Conservation (phyloP, 2,888 invertebrate genomes). For the Zygothrica quintamaculata region DNA sequence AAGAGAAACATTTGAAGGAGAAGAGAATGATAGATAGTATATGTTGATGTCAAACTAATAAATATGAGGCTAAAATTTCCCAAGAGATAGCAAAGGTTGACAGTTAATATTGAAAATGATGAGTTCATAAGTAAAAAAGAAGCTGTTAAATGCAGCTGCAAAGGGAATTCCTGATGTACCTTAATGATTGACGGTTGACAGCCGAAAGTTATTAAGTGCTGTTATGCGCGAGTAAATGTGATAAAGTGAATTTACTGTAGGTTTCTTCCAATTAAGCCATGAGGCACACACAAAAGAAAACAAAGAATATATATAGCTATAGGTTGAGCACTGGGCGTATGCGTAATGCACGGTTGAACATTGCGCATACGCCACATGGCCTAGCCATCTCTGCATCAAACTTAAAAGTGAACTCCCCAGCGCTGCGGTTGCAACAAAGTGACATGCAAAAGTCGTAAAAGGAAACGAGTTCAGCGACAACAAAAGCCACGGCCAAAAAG, state of each 20-base stretch:
- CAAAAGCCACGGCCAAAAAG: constrained; percentile 52
- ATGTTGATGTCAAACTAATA: no score
- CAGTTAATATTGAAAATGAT: no score
- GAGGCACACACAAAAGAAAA: constrained; percentile 1
- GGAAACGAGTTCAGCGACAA: constrained; percentile 43
- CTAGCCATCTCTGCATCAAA: no score
- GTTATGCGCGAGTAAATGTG: constrained; percentile 7
- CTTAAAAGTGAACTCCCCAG: neutral
- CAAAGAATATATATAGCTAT: no score
- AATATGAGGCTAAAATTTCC: no score
- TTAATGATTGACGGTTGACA: constrained; percentile 38
- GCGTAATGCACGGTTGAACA: constrained; percentile 58
- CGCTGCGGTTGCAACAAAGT: constrained; percentile 56
- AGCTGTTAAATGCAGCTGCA: constrained; percentile 9
- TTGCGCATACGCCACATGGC: constrained; percentile 52
- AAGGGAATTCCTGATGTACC: constrained; percentile 29
- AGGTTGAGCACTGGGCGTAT: constrained; percentile 47
- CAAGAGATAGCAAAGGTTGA: no score
- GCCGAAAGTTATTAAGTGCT: constrained; percentile 36
- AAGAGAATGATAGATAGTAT: constrained; percentile 17
- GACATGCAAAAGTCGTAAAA: constrained; percentile 57
- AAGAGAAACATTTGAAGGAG: constrained; percentile 3
- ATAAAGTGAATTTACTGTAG: constrained; percentile 48
- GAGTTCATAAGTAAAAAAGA: neutral
- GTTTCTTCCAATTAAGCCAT: constrained; percentile 46